A percentile compares a stretch with the other conserved stretches of the same genome.
These are phyloP conservation scores for Pristis pectinata DNA, from an alignment of 2,797 vertebrate genomes.

Conservation along the genomic window DNA sequence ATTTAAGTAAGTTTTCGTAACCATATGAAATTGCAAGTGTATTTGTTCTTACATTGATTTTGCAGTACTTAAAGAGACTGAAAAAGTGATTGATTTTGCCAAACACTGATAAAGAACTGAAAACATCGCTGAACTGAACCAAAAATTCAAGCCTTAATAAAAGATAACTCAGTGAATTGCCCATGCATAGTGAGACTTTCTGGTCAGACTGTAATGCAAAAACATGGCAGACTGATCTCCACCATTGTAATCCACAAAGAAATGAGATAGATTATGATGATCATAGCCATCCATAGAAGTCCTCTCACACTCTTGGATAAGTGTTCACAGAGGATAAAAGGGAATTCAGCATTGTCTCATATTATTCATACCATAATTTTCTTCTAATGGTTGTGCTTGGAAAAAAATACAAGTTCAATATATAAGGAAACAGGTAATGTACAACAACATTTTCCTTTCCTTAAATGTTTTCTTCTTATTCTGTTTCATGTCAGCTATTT, in stretches of 20 bases:
- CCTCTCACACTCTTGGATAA: neutral
- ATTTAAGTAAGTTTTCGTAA: no score
- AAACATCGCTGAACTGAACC: no score
- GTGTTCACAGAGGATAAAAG: neutral
- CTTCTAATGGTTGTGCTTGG: conserved; percentile 53
- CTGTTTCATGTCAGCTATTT: neutral
- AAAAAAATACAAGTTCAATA: conserved; percentile 49
- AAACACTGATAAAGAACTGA: no score
- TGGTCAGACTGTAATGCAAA: neutral
- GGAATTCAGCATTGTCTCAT: neutral
- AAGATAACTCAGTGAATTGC: neutral
- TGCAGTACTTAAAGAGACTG: no score
- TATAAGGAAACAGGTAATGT: neutral
- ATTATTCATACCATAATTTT: conserved; percentile 55
- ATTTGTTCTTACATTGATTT: no score
- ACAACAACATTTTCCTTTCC: neutral
- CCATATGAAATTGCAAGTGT: no score
- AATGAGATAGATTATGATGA: conserved; percentile 6
- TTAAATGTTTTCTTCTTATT: neutral
- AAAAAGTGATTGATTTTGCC: no score
- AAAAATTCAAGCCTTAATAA: neutral
- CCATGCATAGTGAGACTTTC: neutral
- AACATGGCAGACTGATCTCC: neutral
- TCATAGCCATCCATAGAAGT: neutral
- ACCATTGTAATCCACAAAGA: neutral